These are phyloP conservation scores for Tetraodon nigroviridis DNA, from an alignment of 2,113 vertebrate genomes.

Conservation along the genomic window DNA sequence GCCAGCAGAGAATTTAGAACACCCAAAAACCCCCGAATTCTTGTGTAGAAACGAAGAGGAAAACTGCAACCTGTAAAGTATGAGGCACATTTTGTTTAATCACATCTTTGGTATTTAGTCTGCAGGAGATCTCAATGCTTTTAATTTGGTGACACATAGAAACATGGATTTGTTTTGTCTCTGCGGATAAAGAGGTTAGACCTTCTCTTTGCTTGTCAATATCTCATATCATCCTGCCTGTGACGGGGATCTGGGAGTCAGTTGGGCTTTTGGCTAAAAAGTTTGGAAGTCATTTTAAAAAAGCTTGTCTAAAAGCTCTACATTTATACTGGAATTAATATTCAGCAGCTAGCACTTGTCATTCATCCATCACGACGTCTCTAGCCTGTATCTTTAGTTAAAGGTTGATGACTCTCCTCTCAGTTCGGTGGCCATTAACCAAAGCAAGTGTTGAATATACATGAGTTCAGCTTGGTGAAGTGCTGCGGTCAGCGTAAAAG, in stretches of 20 bases:
- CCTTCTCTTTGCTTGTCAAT: conserved; percentile 28
- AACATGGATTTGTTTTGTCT: conserved; percentile 19
- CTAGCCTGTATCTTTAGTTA: conserved; percentile 42
- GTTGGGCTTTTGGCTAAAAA: too few species aligned
- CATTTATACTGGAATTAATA: too few species aligned
- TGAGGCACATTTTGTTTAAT: too few species aligned
- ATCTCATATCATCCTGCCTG: conserved; percentile 22
- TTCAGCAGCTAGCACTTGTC: not conserved
- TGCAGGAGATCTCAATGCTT: conserved; percentile 22
- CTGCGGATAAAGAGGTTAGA: conserved; percentile 15
- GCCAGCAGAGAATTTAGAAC: conserved; percentile 20
- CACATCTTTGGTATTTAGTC: conserved; percentile 5
- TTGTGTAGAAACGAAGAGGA: too few species aligned
- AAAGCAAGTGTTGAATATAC: conserved; percentile 74
- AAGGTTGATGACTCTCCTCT: conserved; percentile 60
- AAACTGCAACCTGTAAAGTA: too few species aligned
- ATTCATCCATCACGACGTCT: conserved; percentile 36
- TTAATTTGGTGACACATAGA: conserved; percentile 37
- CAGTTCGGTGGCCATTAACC: conserved; percentile 63
- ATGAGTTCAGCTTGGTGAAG: conserved; percentile 69
- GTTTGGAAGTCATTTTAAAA: too few species aligned
- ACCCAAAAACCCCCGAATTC: too few species aligned
- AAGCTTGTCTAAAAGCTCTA: not conserved
- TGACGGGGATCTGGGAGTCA: conserved; percentile 22
- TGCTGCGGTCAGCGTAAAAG: conserved; percentile 73